Evolutionary conservation across 2,113 vertebrate genomes (phyloP), one percentile per base, ranked within the genome.

Genomic region (Alligator sinensis): DNA sequence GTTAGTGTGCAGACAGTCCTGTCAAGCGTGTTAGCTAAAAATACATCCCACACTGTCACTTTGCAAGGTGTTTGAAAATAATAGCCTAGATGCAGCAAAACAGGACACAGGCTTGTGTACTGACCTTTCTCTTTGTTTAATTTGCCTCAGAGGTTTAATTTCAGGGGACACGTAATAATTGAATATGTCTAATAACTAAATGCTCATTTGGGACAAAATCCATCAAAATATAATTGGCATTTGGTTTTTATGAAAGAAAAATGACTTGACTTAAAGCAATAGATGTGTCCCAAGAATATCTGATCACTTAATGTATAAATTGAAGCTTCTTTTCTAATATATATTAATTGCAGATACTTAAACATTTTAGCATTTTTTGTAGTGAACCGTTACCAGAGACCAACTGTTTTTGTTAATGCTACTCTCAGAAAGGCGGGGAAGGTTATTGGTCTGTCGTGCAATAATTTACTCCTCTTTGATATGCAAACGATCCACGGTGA

Each of bases 391-490:
- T 98, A 94, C 95, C 4, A 21, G 97, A 97, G 97, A 98, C 97
- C 97, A 97, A 98, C 97, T 98, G 98, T 98, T 98, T 98, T 98
- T 98, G 97, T 98, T 98, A 98, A 97, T 92, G 92, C 96, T 96
- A 95, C 96, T 98, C 97, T 97, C 84, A 86, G 98, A 98, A 98
- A 98, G 98, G 98, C 98, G 98, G 99, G 97, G 99, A 98, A 99
- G 99, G 99, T 99, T 99, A 99, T 99, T 99, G 99, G 99, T 99
- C 99, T 98, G 99, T 99, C 98, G 98, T 98, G 99, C 99, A 99
- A 99, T 99, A 99, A 99, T 99, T 99, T 99, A 99, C 98, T 98
- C 98, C 99, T 99, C 99, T 99, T 99, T 99, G 99, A 99, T 99
- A 99, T 99, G 99, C 99, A 99, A 99, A 99, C 99, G 98, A 99